Evolutionary conservation across 2,888 invertebrate genomes (phyloP), one percentile per base, ranked within the genome.

Genomic region (Brachypalpus laphriformis): DNA sequence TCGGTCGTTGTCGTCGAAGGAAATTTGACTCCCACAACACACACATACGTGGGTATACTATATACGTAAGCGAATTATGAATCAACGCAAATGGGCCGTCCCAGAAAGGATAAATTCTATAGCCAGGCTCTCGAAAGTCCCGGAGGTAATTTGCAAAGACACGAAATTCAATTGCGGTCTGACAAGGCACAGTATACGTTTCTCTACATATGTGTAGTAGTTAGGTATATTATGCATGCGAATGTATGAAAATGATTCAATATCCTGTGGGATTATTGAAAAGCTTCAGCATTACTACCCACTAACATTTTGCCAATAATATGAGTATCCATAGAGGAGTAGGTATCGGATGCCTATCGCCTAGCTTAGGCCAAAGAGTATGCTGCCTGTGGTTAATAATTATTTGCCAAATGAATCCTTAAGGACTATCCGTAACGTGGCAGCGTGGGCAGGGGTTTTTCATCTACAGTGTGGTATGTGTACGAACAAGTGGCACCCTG

Each of bases 131-230:
- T 20, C 28, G 20, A 8, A 70, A 34, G 18, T 42, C 57, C 61
- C 37, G 45, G 68, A 20, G 70, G 80, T 45, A 80, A 78, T 61
- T 78, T 71, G 42, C 74, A 70, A 70, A 74, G 75, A 70, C 70
- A 74, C 81, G 81, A 81, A 66, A 81, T 74, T 66, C 80, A 74
- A 80, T 83, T 83, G 83, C 80, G 80, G 70, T 45, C 49, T 45
- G 49, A 61, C 59, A 81, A 54, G 54, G 22, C 59, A 40, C 14
- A 49, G 14, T 34, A 49, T 72, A 40, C 40, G 28, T 11, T n/a
- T 34, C 3, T 37, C 25, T 18, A 51, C 14, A 5, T 40, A 7
- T n/a, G 8, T 9, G 16, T 14, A n/a, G n/a, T n/a, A n/a, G n/a
- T n/a, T n/a, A n/a, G n/a, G 16, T 18, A 34, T 22, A 45, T 25